These are phyloP conservation scores for Numenius phaeopus DNA, from an alignment of 2,797 vertebrate species.

Conservation along the genomic window DNA sequence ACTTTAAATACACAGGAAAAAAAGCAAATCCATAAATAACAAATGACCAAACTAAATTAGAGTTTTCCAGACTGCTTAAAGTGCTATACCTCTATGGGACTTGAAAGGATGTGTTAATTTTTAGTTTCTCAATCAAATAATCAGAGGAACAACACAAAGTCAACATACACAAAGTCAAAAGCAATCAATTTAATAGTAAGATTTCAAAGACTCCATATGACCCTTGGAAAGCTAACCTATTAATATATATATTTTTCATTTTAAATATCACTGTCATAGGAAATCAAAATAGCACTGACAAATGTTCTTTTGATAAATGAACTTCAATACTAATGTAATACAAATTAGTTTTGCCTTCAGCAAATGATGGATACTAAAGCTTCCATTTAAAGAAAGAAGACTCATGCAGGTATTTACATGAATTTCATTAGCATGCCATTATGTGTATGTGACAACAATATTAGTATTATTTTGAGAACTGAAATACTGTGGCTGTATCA, in stretches of 20 bases:
- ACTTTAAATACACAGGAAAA: background rate
- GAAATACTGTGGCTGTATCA: background rate
- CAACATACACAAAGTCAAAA: background rate
- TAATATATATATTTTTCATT: background rate
- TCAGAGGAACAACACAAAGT: background rate
- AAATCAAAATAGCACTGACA: background rate
- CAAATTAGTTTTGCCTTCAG: slow-evolving; percentile 11
- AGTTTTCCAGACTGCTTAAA: background rate
- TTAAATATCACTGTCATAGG: background rate
- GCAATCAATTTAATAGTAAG: background rate
- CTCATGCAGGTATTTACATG: background rate
- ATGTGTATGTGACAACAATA: background rate
- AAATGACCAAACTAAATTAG: background rate
- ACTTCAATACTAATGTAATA: background rate
- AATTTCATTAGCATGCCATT: slow-evolving; percentile 15
- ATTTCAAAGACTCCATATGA: background rate
- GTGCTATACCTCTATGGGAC: background rate
- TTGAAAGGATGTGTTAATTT: background rate
- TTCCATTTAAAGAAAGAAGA: background rate
- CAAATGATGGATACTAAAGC: background rate
- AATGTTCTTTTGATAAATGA: background rate
- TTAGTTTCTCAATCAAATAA: background rate
- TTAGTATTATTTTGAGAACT: background rate
- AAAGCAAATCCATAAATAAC: background rate
- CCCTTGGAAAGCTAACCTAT: background rate